Base-by-base conservation (phyloP, 2,888 invertebrate genomes). In the Horisme vitalbata region DNA sequence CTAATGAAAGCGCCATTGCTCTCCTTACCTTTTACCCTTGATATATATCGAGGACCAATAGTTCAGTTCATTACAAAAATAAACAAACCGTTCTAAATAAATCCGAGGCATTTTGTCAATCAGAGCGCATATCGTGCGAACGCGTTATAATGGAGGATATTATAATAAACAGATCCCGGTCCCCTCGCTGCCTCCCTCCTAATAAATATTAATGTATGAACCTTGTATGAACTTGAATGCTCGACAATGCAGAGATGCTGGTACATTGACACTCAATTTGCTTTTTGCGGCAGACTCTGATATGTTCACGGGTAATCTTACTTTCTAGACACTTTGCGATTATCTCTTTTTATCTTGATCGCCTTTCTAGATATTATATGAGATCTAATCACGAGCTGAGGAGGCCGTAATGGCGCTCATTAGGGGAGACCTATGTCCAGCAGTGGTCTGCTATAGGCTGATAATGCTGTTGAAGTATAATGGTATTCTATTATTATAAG, bases 171-270 rank as follows among this genome's bases (percentile, higher is more conserved):
- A 84, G 85, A 83, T 79, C 79, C 71, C 74, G 75, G 79, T 68
- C 84, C 85, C 84, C 86, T 82, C 78, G 61, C 57, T 59, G 6
- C 55, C 65, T 68, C 77, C 78, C 81, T 80, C 81, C 83, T 82
- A 87, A 87, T 85, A 87, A 86, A 87, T 88, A 86, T 87, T 85
- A 88, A 88, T 87, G 81, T 80, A 79, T 79, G 81, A 86, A 83
- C 87, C 82, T 86, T 87, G 81, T 80, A 79, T 79, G 81, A 86
- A 83, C 87, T 83, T 86, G 79, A 85, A 81, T 77, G 78, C 74
- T 72, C 70, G 73, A 76, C 80, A 79, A 79, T 80, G 69, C 68
- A 65, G 64, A 71, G 76, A 86, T 88, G 89, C 84, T 82, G 88
- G 89, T 86, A 81, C 86, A 89, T 89, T 89, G 85, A 88, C 84